Evolutionary conservation across 2,797 vertebrate species (phyloP), one percentile per base, ranked within the genome.

Genomic region (Poeciliopsis gracilis): DNA sequence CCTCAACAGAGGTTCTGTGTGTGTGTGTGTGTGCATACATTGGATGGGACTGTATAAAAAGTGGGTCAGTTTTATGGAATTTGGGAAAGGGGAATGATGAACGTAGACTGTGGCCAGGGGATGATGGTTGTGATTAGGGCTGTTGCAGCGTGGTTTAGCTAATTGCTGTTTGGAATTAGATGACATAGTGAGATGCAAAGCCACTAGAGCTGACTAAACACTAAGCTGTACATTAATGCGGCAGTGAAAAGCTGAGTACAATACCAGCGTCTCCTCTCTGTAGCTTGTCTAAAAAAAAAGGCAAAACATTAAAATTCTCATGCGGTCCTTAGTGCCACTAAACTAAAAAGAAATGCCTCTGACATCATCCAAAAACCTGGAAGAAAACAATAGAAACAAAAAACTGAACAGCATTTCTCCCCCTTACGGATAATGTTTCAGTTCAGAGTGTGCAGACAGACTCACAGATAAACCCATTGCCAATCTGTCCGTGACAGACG

Each of bases 101-200:
- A 91, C 87, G 79, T 82, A 75, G 78, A 85, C 85, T 82, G 75
- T 63, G 61, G 80, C 51, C 36, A 43, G 43, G 74, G 90, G 87
- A 86, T 80, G 84, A 89, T 88, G 90, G 86, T 88, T 91, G 89
- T 79, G 86, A 94, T 89, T 90, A 83, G 76, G 81, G 72, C 75
- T 43, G 78, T 70, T 79, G 86, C 70, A 53, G 85, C 70, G 53
- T 78, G 72, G 89, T 89, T 90, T 89, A 80, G 90, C 90, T 94
- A 93, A 94, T 94, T 93, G 86, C 90, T 83, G 83, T 89, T 88
- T 89, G 84, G 91, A 85, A 84, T 77, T 28, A 75, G 84, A 81
- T 82, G 79, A 88, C 86, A 88, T 15, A 55, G 53, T 86, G 85
- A 90, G 82, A 87, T 74, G 73, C 73, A 83, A 77, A 8, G 63